phyloP scores from a whole-genome alignment of 2,888 invertebrate genomes.

The Brenthis ino region DNA sequence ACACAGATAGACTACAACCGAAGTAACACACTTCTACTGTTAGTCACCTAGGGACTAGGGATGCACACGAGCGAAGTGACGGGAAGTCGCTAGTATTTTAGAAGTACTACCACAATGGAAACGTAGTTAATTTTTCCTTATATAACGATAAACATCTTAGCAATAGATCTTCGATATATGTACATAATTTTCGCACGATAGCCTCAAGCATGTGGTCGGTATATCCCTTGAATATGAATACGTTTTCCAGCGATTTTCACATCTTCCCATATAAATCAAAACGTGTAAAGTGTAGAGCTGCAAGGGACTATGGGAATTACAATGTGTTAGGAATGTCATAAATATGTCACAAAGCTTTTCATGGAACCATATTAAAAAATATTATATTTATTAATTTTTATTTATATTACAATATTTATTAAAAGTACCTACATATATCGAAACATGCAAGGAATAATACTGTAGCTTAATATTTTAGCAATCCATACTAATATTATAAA shows the following conservation, averaged over 20 bases:
- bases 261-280: slow-evolving; percentile 16
- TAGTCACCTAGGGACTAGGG: too few relatives aligned
- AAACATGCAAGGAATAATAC: too few relatives aligned
- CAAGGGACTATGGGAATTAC: neutral
- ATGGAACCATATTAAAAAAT: neutral
- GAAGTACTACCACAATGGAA: too few relatives aligned
- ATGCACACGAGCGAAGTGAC: too few relatives aligned
- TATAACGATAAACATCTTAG: too few relatives aligned
- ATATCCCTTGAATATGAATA: slow-evolving; percentile 18
- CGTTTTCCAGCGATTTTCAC: slow-evolving; percentile 11
- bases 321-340: slow-evolving; percentile 1
- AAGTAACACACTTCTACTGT: too few relatives aligned
- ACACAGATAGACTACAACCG: too few relatives aligned
- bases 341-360: neutral
- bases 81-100: too few relatives aligned
- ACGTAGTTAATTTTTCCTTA: too few relatives aligned
- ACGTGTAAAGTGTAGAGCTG: neutral
- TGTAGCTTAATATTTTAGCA: too few relatives aligned
- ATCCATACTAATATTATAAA: too few relatives aligned
- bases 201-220: slow-evolving; percentile 16
- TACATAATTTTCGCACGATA: slow-evolving; percentile 10
- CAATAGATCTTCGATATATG: neutral
- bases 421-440: too few relatives aligned
- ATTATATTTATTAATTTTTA: neutral
- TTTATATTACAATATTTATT: neutral